Conservation (phyloP, 2,888 invertebrate genomes). For the Drosophila recens region DNA sequence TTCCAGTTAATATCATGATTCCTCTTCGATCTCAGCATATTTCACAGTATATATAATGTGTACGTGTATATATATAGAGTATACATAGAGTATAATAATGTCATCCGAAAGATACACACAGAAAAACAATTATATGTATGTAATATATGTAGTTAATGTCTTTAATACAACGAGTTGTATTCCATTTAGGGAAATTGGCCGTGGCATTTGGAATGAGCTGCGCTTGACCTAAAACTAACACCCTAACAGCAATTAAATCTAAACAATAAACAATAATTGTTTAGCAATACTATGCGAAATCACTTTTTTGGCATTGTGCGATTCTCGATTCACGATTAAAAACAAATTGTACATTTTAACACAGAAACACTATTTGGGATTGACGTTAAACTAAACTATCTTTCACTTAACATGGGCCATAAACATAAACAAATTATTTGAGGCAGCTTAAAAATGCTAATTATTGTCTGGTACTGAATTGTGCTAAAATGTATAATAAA, state of each 20-base stretch:
- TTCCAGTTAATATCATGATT: neutral
- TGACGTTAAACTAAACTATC: conserved; percentile 11
- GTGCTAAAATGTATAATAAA: conserved; percentile 35
- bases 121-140: conserved; percentile 25
- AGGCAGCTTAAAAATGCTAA: conserved; percentile 54
- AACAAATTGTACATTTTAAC: conserved; percentile 29
- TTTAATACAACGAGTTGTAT: conserved; percentile 21
- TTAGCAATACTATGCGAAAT: conserved; percentile 72
- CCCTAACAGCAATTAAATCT: conserved; percentile 41
- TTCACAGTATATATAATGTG: conserved; percentile 30
- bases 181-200: conserved; percentile 26
- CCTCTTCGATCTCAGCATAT: conserved; percentile 7
- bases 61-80: conserved; percentile 29
- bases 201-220: conserved; percentile 41
- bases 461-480: conserved; percentile 72
- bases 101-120: conserved; percentile 23
- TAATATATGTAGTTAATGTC: conserved; percentile 19
- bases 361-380: conserved; percentile 19
- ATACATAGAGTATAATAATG: conserved; percentile 33
- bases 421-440: conserved; percentile 7
- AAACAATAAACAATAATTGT: conserved; percentile 56
- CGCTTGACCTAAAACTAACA: conserved; percentile 33
- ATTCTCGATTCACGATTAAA: conserved; percentile 40
- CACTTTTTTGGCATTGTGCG: conserved; percentile 78
- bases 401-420: conserved; percentile 7